Conservation (phyloP, 2,888 invertebrate genomes). For the Callyntrura guangdongensis region DNA sequence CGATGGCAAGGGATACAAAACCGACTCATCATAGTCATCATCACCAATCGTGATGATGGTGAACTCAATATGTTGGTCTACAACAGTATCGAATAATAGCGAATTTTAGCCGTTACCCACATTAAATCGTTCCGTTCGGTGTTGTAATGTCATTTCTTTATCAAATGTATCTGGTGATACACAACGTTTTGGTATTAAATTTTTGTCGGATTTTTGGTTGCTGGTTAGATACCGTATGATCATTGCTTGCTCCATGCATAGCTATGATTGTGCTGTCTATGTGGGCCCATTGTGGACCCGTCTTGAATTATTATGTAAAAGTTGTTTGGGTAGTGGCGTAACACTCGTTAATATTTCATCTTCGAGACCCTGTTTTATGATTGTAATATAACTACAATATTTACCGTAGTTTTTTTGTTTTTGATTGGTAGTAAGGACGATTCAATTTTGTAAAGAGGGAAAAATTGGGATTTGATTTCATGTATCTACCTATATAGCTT, state of each 20-base stretch:
- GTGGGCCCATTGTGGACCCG: background rate
- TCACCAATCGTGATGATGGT: constrained; percentile 70
- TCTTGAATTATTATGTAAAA: constrained; percentile 60
- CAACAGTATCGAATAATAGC: constrained; percentile 2
- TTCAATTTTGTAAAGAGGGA: constrained; percentile 6
- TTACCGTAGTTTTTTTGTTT: constrained; percentile 8
- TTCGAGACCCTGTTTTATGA: background rate
- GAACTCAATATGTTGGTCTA: constrained; percentile 67
- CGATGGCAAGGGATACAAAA: constrained; percentile 28
- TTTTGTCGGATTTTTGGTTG: constrained; percentile 53
- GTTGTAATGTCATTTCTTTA: constrained; percentile 15
- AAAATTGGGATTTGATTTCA: constrained; percentile 17
- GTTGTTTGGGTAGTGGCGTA: constrained; percentile 67
- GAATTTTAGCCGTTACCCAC: constrained; percentile 64
- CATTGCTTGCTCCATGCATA: background rate
- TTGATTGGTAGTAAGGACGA: constrained; percentile 46
- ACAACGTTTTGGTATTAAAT: constrained; percentile 15
- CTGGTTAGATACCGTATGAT: constrained; percentile 30
- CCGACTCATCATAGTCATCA: constrained; percentile 33
- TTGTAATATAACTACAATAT: background rate
- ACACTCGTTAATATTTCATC: constrained; percentile 1
- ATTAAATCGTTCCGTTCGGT: background rate
- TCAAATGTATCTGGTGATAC: background rate
- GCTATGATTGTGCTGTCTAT: background rate
- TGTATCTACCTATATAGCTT: background rate